Base-by-base conservation (phyloP, 2,113 vertebrate genomes). In the Antennarius striatus region DNA sequence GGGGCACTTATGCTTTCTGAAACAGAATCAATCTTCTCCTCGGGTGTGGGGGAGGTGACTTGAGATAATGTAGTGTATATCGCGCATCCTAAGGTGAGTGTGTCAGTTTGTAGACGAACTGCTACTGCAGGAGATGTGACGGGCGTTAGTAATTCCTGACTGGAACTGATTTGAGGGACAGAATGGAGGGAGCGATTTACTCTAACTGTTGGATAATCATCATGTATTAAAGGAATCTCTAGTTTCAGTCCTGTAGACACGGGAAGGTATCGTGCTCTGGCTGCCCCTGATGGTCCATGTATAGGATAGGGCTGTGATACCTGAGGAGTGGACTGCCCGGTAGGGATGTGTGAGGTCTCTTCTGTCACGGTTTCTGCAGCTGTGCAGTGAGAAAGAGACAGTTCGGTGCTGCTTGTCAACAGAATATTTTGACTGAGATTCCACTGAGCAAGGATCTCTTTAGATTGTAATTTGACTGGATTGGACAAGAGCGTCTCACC, bases 21-120 rank as follows among this genome's bases (percentile, higher is more conserved):
- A 86, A 74, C 88, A 77, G 85, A 91, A 85, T 79, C 92, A 67
- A 82, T 82, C 79, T 77, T 93, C 63, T 89, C 89, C 69, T 91
- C 93, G 40, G 93, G 90, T 6, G 92, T 92, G 0, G 93, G 91
- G 68, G 94, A 92, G 65, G 92, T 82, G 63, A 93, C 91, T 85
- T 95, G 96, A 68, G 97, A 98, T 17, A 96, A 88, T 0, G 94
- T 96, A n/a, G 97, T 98, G 71, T 99, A 99, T 92, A 98, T 98
- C 4, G 95, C 94, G 0, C 91, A 94, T 54, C 94, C 94, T 0
- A 94, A 93, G 55, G 90, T 93, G 0, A 95, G 93, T 86, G 95
- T 94, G 68, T 96, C 90, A 11, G 95, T 94, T 87, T 98, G 95
- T 46, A 98, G 93, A 77, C 96, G 95, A 5, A 98, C 96, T 0